Percentiles rank a stretch among this genome's conserved stretches.
These are phyloP conservation scores for Trichogramma pretiosum DNA, from an alignment of 1,140 invertebrate species.

Conservation along the genomic window DNA sequence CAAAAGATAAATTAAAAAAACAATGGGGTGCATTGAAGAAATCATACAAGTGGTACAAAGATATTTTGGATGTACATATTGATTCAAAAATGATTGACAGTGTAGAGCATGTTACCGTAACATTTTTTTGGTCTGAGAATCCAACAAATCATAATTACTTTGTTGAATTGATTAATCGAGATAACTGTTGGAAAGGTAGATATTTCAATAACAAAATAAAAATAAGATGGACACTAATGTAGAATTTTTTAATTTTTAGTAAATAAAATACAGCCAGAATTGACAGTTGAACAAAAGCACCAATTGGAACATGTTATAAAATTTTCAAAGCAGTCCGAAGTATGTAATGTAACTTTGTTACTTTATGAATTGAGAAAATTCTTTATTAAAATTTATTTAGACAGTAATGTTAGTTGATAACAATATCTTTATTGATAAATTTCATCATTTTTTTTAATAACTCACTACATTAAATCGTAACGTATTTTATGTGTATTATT, in stretches of 20 bases:
- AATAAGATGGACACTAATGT: not conserved
- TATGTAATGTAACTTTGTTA: slow-evolving; percentile 24
- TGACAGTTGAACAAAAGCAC: slow-evolving; percentile 23
- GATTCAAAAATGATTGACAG: slow-evolving; percentile 17
- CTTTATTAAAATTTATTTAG: slow-evolving; percentile 27
- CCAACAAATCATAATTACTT: slow-evolving; percentile 29
- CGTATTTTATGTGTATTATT: slow-evolving; percentile 20
- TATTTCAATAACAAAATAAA: not conserved
- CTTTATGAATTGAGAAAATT: slow-evolving; percentile 27
- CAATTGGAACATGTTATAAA: slow-evolving; percentile 20
- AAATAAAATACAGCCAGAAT: slow-evolving; percentile 26
- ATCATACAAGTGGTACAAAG: slow-evolving; percentile 29
- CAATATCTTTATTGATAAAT: slow-evolving; percentile 34
- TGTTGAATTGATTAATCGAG: slow-evolving; percentile 19
- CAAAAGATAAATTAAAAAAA: slow-evolving; percentile 17
- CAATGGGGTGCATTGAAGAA: slow-evolving; percentile 31
- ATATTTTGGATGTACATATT: slow-evolving; percentile 31
- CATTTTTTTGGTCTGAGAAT: slow-evolving; percentile 28
- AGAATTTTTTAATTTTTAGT: slow-evolving; percentile 28
- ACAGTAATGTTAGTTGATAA: slow-evolving; percentile 7
- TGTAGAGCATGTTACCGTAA: slow-evolving; percentile 23
- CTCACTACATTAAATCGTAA: too few species aligned
- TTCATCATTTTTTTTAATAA: slow-evolving; percentile 23
- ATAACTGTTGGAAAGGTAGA: slow-evolving; percentile 31
- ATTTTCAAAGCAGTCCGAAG: slow-evolving; percentile 19